These are phyloP conservation scores for Mergus octosetaceus DNA, from an alignment of 2,797 vertebrate genomes.

Conservation along the genomic window DNA sequence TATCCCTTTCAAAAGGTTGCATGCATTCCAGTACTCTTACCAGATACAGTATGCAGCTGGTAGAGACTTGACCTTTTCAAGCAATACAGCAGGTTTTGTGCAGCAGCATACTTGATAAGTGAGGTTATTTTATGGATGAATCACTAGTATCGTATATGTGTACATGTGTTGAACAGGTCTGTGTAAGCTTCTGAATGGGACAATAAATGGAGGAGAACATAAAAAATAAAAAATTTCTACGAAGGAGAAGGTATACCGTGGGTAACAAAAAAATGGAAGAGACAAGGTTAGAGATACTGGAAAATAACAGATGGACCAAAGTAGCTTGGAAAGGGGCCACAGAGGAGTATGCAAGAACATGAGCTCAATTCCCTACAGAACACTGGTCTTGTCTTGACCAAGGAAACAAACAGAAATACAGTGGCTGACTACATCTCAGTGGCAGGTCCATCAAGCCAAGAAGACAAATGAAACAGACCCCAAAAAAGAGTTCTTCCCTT, in stretches of 20 bases:
- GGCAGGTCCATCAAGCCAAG: neutral
- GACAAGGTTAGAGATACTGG: neutral
- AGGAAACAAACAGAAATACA: neutral
- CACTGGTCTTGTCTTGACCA: neutral
- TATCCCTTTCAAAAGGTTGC: neutral
- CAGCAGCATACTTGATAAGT: neutral
- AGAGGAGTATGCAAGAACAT: neutral
- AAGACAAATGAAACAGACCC: neutral
- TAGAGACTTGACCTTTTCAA: slow-evolving; percentile 8
- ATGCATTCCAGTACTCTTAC: neutral
- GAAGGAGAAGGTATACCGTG: rapidly evolving
- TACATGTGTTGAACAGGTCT: neutral
- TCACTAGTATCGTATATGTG: neutral
- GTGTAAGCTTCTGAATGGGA: neutral
- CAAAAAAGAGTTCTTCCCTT: neutral
- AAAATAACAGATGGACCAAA: neutral
- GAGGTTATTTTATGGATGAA: slow-evolving; percentile 14
- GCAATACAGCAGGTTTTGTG: neutral
- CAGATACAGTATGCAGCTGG: neutral
- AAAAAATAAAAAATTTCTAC: neutral
- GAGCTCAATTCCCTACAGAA: neutral
- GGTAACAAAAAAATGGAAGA: neutral
- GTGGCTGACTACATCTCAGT: neutral
- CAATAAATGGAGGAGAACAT: neutral
- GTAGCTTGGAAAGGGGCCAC: neutral